Evolutionary conservation across 2,888 invertebrate species (phyloP).

Genomic region (Dione vanillae): DNA sequence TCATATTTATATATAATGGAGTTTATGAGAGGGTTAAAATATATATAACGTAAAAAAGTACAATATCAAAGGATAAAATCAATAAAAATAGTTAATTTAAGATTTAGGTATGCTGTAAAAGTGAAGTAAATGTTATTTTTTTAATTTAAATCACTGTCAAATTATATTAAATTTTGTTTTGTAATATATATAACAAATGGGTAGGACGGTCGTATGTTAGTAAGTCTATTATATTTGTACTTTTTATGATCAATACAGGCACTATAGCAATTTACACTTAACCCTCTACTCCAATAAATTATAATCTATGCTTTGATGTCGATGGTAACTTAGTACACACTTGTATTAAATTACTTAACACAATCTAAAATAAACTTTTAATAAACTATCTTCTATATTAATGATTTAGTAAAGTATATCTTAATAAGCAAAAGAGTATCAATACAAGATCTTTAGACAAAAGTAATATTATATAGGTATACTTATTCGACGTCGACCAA

Average conservation of each 20-base stretch:
- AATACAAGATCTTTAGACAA: not conserved
- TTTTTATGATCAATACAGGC: slow-evolving; percentile 7
- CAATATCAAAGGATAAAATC: not conserved
- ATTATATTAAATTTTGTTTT: not conserved
- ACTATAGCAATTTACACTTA: slow-evolving; percentile 5
- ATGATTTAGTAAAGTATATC: too few species aligned
- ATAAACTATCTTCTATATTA: not conserved
- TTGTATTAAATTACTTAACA: not conserved
- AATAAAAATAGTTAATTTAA: not conserved
- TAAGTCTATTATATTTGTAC: slow-evolving; percentile 9
- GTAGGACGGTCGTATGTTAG: not conserved
- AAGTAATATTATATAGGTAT: too few species aligned
- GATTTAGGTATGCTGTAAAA: not conserved
- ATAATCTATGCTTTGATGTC: not conserved
- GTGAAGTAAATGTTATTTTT: not conserved
- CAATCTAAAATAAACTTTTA: not conserved
- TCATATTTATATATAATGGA: not conserved
- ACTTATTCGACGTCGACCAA: too few species aligned
- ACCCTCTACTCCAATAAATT: not conserved
- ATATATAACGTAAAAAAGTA: too few species aligned
- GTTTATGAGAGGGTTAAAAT: not conserved
- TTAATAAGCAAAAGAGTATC: not conserved
- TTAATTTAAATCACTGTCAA: not conserved
- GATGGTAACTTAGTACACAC: not conserved
- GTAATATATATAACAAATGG: not conserved